Evolutionary conservation across 2,113 vertebrate species (phyloP).

Genomic region (Phrynocephalus versicolor): DNA sequence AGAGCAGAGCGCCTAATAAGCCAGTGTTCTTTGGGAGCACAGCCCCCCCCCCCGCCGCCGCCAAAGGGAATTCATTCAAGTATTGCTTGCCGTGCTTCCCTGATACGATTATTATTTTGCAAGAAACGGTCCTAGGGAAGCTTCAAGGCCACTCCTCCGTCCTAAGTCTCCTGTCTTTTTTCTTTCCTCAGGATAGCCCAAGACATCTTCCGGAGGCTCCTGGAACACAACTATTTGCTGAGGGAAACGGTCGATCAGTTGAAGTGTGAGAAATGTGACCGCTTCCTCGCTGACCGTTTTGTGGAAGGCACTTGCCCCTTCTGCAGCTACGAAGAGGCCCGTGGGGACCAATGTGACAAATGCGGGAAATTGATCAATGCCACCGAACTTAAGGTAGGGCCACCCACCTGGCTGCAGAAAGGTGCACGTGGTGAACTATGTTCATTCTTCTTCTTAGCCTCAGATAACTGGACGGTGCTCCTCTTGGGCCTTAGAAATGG

Average conservation of each 20-base stretch:
- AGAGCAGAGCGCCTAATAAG: neutral
- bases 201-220: conserved; percentile 88
- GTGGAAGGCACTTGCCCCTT: conserved; percentile 93
- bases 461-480: too few species aligned
- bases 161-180: accelerated
- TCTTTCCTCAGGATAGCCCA: conserved; percentile 85
- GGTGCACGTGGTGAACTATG: too few species aligned
- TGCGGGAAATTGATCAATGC: conserved; percentile 97
- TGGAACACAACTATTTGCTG: conserved; percentile 78
- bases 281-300: conserved; percentile 94
- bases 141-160: neutral
- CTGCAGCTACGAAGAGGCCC: conserved; percentile 89
- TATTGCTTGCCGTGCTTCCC: too few species aligned
- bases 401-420: too few species aligned
- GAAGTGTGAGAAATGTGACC: conserved; percentile 83
- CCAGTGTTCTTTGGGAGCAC: neutral
- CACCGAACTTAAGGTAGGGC: conserved; percentile 87
- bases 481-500: too few species aligned
- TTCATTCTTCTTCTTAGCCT: too few species aligned
- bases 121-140: neutral
- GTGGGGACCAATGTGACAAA: conserved; percentile 96
- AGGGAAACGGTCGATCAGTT: conserved; percentile 91
- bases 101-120: neutral
- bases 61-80: neutral
- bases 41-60: neutral